A percentile compares a stretch with the other conserved stretches of the same genome.
These are phyloP conservation scores for Microdon myrmicae DNA, from an alignment of 2,888 invertebrate genomes.

Conservation along the genomic window DNA sequence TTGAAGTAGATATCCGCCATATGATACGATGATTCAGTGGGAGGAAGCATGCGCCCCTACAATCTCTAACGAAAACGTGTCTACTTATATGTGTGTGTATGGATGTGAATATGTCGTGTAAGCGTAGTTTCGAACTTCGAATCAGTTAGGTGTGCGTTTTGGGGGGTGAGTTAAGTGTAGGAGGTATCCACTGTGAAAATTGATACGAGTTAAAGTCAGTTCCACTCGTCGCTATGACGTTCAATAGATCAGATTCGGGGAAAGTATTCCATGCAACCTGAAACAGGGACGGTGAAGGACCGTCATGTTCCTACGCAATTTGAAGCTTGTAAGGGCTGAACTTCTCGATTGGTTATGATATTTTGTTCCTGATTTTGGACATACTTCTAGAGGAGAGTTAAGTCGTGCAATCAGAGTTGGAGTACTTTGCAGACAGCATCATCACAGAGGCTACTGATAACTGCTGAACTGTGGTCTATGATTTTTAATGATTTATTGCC, in stretches of 20 bases:
- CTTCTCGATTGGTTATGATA: no score
- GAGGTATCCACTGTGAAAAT: conserved; percentile 24
- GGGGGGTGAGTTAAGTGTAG: neutral
- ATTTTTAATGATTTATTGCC: no score
- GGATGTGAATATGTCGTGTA: neutral
- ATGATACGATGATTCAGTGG: conserved; percentile 25
- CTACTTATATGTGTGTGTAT: neutral
- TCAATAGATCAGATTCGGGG: no score
- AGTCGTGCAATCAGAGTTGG: no score
- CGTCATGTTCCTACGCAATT: no score
- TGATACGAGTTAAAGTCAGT: conserved; percentile 38
- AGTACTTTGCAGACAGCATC: no score
- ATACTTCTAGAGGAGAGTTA: conserved; percentile 10
- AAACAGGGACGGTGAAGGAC: no score
- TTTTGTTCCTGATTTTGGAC: neutral
- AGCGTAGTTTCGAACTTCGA: conserved; percentile 41
- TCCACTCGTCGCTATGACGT: neutral
- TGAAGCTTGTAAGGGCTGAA: no score
- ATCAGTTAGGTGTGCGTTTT: conserved; percentile 4
- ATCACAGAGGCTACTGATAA: no score
- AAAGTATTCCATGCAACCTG: no score
- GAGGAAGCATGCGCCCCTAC: conserved; percentile 50
- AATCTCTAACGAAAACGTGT: neutral
- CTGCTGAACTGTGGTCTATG: no score
- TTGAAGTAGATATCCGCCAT: conserved; percentile 26